Base-by-base conservation (phyloP, 2,888 invertebrate species). In the Drosophila percnosoma region DNA sequence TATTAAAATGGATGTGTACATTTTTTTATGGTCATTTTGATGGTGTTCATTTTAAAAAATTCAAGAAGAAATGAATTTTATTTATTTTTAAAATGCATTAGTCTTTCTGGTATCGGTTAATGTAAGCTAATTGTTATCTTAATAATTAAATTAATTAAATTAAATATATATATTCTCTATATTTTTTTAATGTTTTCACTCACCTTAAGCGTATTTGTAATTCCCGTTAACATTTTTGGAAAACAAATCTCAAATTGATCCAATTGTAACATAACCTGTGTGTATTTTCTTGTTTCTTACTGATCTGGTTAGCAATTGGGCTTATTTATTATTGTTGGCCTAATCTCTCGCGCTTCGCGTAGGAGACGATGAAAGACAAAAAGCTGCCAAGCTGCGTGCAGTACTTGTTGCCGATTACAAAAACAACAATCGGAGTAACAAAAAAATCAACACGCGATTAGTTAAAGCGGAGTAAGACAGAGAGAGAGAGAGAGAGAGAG, bases 261-360 rank as follows among this genome's bases (percentile, higher is more conserved):
- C 73, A 65, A 71, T 80, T 71, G 77, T 52, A 49, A 31, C 36
- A 36, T 66, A 49, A 55, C 38, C 38, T 34, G 29, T 42, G 52
- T 49, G 36, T 75, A n/a, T 38, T 38, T 55, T 38, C 38, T 29
- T n/a, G 38, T 51, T 55, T 58, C 48, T 51, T 55, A 68, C 61
- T 54, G 77, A 84, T 82, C 85, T 73, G 68, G 84, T 83, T 77
- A 73, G 76, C 81, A 73, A 70, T 68, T 71, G 69, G 68, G 67
- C 80, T 77, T 68, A 76, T 81, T 82, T 63, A 79, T 83, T 82
- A 71, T 80, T 84, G 71, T 75, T 80, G 81, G 62, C 60, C 70
- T 75, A 71, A 71, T 68, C 68, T 69, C 57, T 71, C 59, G 57
- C 66, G 80, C 59, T 67, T 68, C 68, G 84, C 67, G 68, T 79